Evolutionary conservation across 2,888 invertebrate species (phyloP), one percentile per base, ranked within the genome.

Genomic region (Tinea pellionella): DNA sequence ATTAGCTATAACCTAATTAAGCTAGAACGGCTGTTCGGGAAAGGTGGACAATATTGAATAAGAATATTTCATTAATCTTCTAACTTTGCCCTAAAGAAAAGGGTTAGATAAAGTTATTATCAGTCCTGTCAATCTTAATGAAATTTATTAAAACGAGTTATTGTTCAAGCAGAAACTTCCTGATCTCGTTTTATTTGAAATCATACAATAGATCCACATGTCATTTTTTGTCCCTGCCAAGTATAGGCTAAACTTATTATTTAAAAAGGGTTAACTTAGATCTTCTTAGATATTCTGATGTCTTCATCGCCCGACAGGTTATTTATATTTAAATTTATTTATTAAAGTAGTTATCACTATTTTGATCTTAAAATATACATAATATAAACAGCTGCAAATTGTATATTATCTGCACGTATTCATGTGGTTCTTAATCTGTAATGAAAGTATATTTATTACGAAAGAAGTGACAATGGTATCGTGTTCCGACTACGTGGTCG

Each of bases 91-190:
- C 13, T 16, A 69, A 68, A 59, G 53, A 42, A 68, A 69, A 78
- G 75, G 78, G 74, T 76, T 72, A 71, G 71, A 69, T 68, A 66
- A 69, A 66, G 64, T 68, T 71, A 62, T 77, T 80, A 86, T 87
- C 86, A 77, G 73, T 68, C 68, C 73, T 73, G 81, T 84, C 85
- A 84, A 87, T 87, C 86, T 83, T 78, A 87, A 85, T 85, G 78
- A 85, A 80, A 77, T 77, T 72, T 80, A 84, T 83, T 82, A 83
- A 81, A 84, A 83, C 78, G 73, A 74, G 70, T 80, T 78, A 78
- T 84, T 82, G 80, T 83, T 82, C 80, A 74, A 79, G 78, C 80
- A 78, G 77, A 83, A 82, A 80, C 75, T 77, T 71, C 68, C 74
- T 76, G 71, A 74, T 75, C 72, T 75, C 68, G 72, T 71, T 73